Evolutionary conservation across 2,113 vertebrate genomes (phyloP).

Genomic region (Hemichromis elongatus): DNA sequence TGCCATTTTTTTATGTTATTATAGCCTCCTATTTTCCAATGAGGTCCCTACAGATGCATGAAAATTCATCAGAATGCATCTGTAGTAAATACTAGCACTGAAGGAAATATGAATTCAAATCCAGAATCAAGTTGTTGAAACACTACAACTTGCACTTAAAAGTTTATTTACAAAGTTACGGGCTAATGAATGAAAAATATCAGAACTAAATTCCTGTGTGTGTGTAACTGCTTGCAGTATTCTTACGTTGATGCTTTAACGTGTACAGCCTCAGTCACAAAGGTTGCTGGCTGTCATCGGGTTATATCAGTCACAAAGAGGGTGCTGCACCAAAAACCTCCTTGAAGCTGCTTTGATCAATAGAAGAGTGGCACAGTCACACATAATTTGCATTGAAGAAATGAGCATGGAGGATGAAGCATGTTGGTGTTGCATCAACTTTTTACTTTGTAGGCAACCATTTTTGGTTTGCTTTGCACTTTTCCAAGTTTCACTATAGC

Average conservation of each 20-base stretch:
- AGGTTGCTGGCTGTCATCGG: neutral
- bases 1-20: neutral
- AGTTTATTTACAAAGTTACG: neutral
- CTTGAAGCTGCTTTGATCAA: neutral
- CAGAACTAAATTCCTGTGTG: neutral
- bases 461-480: neutral
- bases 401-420: neutral
- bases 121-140: neutral
- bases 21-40: neutral
- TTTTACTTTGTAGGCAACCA: neutral
- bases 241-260: neutral
- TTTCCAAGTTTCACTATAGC: neutral
- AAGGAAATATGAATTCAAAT: neutral
- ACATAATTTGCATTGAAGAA: neutral
- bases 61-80: neutral
- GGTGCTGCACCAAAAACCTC: neutral
- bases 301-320: neutral
- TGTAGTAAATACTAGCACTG: neutral
- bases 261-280: neutral
- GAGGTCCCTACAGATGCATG: neutral
- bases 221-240: neutral
- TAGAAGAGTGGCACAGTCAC: neutral
- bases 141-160: neutral
- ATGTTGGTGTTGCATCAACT: neutral
- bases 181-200: neutral